These are phyloP conservation scores for Anastrepha ludens DNA, from an alignment of 1,140 invertebrate genomes.

Conservation along the genomic window DNA sequence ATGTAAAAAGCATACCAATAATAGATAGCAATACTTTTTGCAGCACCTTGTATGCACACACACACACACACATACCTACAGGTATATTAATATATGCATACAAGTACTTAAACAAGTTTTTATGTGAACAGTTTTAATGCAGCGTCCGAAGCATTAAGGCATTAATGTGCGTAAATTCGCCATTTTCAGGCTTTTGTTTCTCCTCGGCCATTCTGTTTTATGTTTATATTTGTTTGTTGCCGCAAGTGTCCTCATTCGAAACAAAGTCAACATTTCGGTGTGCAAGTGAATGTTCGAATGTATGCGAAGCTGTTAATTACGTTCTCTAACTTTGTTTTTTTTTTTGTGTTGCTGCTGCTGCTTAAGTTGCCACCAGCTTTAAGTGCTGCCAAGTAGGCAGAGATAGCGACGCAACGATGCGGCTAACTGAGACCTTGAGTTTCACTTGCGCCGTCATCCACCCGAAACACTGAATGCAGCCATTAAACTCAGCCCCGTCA, in stretches of 20 bases:
- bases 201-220: slow-evolving; percentile 24
- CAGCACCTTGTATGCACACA: neutral
- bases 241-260: slow-evolving; percentile 14
- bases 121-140: neutral
- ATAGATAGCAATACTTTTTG: too few species aligned
- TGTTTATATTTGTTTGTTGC: slow-evolving; percentile 28
- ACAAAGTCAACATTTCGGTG: neutral
- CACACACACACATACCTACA: neutral
- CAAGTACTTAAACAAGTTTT: neutral
- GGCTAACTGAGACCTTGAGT: neutral
- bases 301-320: neutral
- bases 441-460: neutral
- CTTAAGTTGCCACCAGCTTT: neutral
- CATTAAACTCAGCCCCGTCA: neutral
- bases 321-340: neutral
- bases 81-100: neutral
- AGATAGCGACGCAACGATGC: neutral
- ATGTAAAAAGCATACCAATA: too few species aligned
- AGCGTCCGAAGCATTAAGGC: slow-evolving; percentile 8
- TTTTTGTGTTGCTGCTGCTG: neutral
- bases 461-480: neutral
- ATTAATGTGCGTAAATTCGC: slow-evolving; percentile 45
- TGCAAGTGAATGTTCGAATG: neutral
- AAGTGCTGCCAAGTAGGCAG: neutral
- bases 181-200: slow-evolving; percentile 35